Conservation (phyloP, 1,140 invertebrate species). For the Chymomyza costata region DNA sequence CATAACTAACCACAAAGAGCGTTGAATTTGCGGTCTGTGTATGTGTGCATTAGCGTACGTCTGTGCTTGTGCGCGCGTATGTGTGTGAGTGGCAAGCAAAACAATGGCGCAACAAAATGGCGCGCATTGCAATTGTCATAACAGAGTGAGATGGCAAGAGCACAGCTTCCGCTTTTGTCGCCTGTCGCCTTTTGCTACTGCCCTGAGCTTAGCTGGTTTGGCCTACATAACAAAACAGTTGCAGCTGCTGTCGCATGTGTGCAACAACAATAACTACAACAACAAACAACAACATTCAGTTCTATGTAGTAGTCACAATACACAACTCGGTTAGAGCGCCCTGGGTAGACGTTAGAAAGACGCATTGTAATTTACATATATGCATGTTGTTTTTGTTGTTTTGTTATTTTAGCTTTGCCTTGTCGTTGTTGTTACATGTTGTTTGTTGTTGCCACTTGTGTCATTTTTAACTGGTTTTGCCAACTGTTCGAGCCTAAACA, state of each 20-base stretch:
- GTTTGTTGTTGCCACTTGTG: slow-evolving; percentile 42
- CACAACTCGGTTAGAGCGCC: neutral
- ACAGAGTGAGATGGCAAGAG: no score
- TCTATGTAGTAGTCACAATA: slow-evolving; percentile 17
- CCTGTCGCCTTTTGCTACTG: slow-evolving; percentile 35
- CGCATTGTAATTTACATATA: slow-evolving; percentile 5
- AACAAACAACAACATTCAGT: slow-evolving; percentile 4
- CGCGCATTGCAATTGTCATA: no score
- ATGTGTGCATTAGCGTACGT: no score
- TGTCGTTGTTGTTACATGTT: slow-evolving; percentile 14
- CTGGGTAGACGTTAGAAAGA: slow-evolving; percentile 1
- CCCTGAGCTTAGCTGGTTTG: no score
- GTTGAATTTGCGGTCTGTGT: no score
- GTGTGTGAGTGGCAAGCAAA: slow-evolving; percentile 3
- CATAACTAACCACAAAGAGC: slow-evolving; percentile 65
- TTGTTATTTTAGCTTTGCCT: neutral
- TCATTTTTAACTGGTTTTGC: slow-evolving; percentile 63
- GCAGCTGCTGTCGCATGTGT: slow-evolving; percentile 28
- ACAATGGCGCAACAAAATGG: no score
- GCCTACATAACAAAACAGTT: slow-evolving; percentile 68
- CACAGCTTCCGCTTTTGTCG: slow-evolving; percentile 14
- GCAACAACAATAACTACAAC: slow-evolving; percentile 4
- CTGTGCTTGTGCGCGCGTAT: slow-evolving; percentile 20
- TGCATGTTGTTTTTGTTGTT: neutral
- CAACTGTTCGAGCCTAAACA: slow-evolving; percentile 37